Evolutionary conservation across 2,888 invertebrate genomes (phyloP).

Genomic region (Epirrhoe tristata): DNA sequence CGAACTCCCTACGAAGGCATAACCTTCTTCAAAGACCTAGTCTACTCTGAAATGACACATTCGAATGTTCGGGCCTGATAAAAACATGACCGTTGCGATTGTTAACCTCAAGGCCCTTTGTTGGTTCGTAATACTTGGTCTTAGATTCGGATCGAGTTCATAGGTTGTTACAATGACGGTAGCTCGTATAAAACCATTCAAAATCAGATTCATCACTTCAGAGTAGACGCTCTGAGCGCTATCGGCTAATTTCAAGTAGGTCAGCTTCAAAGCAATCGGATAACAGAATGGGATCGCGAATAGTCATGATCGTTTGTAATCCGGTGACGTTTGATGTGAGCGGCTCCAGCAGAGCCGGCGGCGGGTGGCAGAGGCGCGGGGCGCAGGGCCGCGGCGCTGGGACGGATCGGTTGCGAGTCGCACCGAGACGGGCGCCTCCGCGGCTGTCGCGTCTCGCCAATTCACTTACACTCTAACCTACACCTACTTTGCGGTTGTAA

Average conservation of each 20-base stretch:
- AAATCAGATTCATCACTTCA: too few relatives aligned
- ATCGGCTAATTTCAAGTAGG: not conserved
- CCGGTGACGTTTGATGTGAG: not conserved
- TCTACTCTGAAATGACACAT: too few relatives aligned
- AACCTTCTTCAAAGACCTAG: not conserved
- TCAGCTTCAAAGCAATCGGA: not conserved
- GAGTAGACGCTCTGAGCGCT: not conserved
- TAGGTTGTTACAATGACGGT: too few relatives aligned
- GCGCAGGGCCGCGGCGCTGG: conserved; percentile 64
- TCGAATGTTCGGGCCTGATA: too few relatives aligned
- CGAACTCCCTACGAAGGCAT: not conserved
- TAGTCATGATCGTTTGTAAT: not conserved
- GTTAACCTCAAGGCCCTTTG: too few relatives aligned
- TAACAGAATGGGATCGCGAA: not conserved
- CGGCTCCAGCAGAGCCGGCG: not conserved
- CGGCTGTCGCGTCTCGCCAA: conserved; percentile 76
- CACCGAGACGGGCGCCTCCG: conserved; percentile 73
- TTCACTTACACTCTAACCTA: conserved; percentile 75
- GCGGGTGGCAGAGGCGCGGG: conserved; percentile 40
- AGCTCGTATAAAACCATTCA: too few relatives aligned
- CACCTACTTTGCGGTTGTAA: conserved; percentile 85
- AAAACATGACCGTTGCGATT: too few relatives aligned
- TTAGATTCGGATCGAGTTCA: too few relatives aligned
- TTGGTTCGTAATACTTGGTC: too few relatives aligned
- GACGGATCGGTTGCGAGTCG: conserved; percentile 83